Evolutionary conservation across 2,888 invertebrate species (phyloP), one percentile per base, ranked within the genome.

Genomic region (Lucinisca nassula): DNA sequence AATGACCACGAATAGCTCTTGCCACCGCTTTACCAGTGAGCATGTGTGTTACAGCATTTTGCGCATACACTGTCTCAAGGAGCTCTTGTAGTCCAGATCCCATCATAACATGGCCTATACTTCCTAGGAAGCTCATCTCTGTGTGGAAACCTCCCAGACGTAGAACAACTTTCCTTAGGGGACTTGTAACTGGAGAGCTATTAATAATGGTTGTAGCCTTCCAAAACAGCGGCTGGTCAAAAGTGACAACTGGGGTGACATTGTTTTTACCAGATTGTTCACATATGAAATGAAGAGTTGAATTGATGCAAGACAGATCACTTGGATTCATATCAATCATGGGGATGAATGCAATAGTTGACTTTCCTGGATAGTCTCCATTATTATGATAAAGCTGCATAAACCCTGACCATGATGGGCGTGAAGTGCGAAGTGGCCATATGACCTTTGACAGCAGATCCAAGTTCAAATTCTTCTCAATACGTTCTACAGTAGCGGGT

Each of bases 81-180:
- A 90, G 75, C 70, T 92, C 92, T 78, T 90, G 70, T 38, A 93
- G 79, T 27, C 90, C 91, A 67, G 92, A 89, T 12, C 87, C 84
- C 21, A 40, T 67, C 91, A 92, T 92, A 24, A 90, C 30, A 61
- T 85, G 84, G n/a, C 91, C 93, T 61, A 90, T 92, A 51, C 82
- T 83, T 35, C 92, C 91, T 24, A 92, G 73, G 77, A 90, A 93
- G 75, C 90, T 89, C 90, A 91, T 91, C 51, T 89, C 38, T 2
- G 70, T 75, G 32, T 90, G 90, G 37, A 90, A 83, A 14, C 86
- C 89, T 35, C 87, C 85, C 32, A 90, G 72, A 27, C 87, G 58
- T 1, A 90, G 51, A 49, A 87, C 82, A 14, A 87, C 61, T 21
- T 61, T 49, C 37, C 72, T 82, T 51, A 90, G 45, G 40, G 24